These are phyloP conservation scores for Mnemiopsis leidyi DNA, from an alignment of 37 sponge, comb jelly and placozoan genomes.

Conservation along the genomic window DNA sequence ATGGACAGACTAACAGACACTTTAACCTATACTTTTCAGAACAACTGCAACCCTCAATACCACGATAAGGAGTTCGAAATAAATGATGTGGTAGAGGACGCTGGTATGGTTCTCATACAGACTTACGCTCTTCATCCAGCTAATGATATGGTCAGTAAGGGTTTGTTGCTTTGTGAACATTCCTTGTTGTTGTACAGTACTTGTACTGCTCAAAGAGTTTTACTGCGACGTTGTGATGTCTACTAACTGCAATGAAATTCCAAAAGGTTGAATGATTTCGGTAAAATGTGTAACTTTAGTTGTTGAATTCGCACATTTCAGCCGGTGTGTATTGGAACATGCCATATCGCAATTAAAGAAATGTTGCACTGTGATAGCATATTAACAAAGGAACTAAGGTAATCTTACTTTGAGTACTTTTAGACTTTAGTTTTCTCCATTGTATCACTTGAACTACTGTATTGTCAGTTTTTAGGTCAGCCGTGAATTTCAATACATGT, in stretches of 20 bases:
- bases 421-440: neutral
- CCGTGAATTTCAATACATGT: too few species aligned
- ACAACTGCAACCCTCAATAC: constrained; percentile 15
- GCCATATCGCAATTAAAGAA: neutral
- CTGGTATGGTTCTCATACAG: neutral
- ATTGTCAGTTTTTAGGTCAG: too few species aligned
- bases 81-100: neutral
- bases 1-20: too few species aligned
- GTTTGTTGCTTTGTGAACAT: too few species aligned
- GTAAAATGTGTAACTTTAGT: too few species aligned
- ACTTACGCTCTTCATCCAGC: constrained; percentile 29
- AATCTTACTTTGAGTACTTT: neutral
- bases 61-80: constrained; percentile 44
- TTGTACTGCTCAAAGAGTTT: too few species aligned
- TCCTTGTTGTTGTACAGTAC: too few species aligned
- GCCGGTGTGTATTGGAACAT: constrained; percentile 22
- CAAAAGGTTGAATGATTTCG: too few species aligned
- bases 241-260: too few species aligned
- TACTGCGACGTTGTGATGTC: too few species aligned
- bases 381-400: neutral
- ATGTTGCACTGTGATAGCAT: neutral
- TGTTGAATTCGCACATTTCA: too few species aligned
- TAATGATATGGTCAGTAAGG: neutral
- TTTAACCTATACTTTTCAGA: neutral
- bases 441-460: too few species aligned